phyloP scores from a whole-genome alignment of 2,113 vertebrate genomes.

The Glaucidium brasilianum region DNA sequence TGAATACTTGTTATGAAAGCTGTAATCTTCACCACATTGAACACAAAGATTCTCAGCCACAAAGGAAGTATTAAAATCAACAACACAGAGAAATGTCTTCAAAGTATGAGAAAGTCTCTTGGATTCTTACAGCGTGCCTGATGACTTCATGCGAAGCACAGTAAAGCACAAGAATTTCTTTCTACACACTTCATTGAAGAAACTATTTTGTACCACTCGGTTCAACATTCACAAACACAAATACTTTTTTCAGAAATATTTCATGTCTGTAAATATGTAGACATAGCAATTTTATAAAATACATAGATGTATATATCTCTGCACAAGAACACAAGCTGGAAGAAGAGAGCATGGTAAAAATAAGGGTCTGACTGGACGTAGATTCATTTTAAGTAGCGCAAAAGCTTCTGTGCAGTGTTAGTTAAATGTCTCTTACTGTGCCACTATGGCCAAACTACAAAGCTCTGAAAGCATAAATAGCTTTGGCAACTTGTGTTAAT shows the following conservation, averaged over 20 bases:
- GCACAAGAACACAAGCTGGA: not conserved
- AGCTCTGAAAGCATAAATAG: not conserved
- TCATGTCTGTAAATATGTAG: not conserved
- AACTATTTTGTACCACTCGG: not conserved
- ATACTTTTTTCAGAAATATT: not conserved
- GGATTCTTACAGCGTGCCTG: not conserved
- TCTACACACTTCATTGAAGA: not conserved
- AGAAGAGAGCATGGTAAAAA: not conserved
- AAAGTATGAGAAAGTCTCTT: not conserved
- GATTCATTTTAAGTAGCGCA: not conserved
- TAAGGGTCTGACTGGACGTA: not conserved
- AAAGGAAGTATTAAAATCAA: not conserved
- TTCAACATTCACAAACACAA: not conserved
- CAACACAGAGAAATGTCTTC: not conserved
- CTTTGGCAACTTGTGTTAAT: not conserved
- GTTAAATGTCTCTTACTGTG: not conserved
- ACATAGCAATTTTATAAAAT: not conserved
- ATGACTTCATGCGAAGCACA: not conserved
- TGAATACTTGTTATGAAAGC: not conserved
- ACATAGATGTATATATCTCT: not conserved
- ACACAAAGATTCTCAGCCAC: not conserved
- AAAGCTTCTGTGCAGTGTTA: not conserved
- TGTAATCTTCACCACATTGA: not conserved
- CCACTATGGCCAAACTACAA: not conserved
- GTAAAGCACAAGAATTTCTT: not conserved